Evolutionary conservation across 2,113 vertebrate species (phyloP), one percentile per base, ranked within the genome.

Genomic region (Triplophysa rosa): DNA sequence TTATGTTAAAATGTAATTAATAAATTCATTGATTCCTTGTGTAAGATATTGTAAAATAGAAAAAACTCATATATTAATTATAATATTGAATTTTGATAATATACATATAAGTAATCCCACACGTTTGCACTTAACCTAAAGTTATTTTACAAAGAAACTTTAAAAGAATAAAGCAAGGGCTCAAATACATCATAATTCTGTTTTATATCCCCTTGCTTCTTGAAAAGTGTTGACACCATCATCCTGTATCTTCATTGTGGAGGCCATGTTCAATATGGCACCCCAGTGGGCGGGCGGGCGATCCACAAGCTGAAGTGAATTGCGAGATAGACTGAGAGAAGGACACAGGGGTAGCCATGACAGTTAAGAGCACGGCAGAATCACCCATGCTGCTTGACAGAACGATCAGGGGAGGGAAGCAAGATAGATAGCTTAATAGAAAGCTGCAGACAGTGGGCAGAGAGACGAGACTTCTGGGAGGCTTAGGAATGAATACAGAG

Each of bases 351-450:
- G 16, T 21, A 61, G 66, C 29, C 26, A 63, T 85, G 83, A 86
- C 71, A 79, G 69, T 83, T 77, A 80, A 87, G 82, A 83, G 56
- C 66, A 69, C 78, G 74, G 77, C 64, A 78, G 83, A 85, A 83
- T 76, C 87, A 89, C 86, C 88, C 85, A 86, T 85, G 89, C 81
- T 66, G 85, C 83, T 82, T 86, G 90, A 89, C 82, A 86, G 77
- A 78, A 84, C 85, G 84, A 90, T 87, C 81, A 86, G 84, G 70
- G 83, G 84, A 86, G 86, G 87, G 84, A 87, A 91, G 85, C 87
- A 92, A 90, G 91, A 93, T 89, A 86, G 90, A 93, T 92, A 89
- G 88, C 90, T 92, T 90, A 89, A 91, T 90, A 88, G 88, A 89
- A 87, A 85, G 82, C 63, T 84, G 80, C 85, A 92, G 91, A 90